These are phyloP conservation scores for Trissolcus japonicus DNA, from an alignment of 2,888 invertebrate genomes.

Conservation along the genomic window DNA sequence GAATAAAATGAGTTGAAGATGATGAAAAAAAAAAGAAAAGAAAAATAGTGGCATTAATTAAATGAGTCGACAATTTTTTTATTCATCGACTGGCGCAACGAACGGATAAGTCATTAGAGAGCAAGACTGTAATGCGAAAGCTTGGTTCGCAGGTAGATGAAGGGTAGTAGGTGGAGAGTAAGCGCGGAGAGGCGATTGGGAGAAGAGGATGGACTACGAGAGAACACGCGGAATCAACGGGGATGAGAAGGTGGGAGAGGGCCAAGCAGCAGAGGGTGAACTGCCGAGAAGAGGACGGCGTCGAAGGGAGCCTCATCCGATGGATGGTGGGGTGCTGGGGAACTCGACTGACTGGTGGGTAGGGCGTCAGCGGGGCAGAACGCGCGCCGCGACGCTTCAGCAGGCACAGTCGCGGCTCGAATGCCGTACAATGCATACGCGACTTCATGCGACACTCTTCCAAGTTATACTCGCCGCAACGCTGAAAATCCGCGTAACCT, in stretches of 20 bases:
- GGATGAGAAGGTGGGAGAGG: conserved; percentile 56
- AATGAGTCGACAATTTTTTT: conserved; percentile 5
- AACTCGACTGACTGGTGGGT: conserved; percentile 63
- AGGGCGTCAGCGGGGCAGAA: conserved; percentile 72
- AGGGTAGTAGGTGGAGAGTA: conserved; percentile 50
- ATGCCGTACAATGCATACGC: conserved; percentile 72
- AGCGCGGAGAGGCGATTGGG: conserved; percentile 33
- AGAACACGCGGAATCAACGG: conserved; percentile 56
- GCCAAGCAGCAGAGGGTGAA: conserved; percentile 62
- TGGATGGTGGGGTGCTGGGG: conserved; percentile 61
- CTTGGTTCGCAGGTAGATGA: conserved; percentile 54
- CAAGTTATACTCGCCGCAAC: conserved; percentile 51
- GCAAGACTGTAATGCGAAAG: conserved; percentile 40
- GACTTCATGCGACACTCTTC: conserved; percentile 58
- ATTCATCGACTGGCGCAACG: conserved; percentile 12
- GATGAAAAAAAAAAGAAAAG: background rate
- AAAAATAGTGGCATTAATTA: background rate
- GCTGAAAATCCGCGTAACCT: conserved; percentile 39
- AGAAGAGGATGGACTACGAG: conserved; percentile 55
- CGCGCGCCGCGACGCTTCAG: conserved; percentile 73
- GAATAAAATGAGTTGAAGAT: background rate
- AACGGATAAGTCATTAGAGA: conserved; percentile 43
- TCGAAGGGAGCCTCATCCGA: conserved; percentile 49
- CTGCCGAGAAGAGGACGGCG: conserved; percentile 57
- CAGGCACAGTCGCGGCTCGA: conserved; percentile 74